Percentiles rank a stretch among this genome's conserved stretches.
phyloP scores from a whole-genome alignment of 2,888 invertebrate genomes.

The Entomobrya proxima region DNA sequence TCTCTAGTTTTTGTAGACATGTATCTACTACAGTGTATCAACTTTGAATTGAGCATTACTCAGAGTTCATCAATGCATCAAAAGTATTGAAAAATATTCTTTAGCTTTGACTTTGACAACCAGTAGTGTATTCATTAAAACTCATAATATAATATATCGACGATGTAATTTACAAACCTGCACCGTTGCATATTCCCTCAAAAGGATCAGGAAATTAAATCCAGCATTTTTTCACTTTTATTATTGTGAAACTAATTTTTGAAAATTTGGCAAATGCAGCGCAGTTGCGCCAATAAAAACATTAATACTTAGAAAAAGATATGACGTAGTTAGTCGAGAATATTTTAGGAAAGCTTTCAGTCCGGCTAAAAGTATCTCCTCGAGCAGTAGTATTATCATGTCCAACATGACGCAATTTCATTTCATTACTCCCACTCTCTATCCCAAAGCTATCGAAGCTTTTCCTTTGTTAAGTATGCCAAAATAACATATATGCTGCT shows the following conservation, averaged over 20 bases:
- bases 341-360: conserved; percentile 26
- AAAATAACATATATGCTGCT: not conserved
- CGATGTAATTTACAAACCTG: not conserved
- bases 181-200: not conserved
- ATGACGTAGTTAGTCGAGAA: not conserved
- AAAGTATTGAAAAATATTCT: too few relatives aligned
- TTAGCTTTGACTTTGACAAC: not conserved
- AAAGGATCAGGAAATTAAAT: too few relatives aligned
- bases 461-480: not conserved
- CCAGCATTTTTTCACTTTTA: too few relatives aligned
- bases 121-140: not conserved
- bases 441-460: not conserved
- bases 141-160: not conserved
- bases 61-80: too few relatives aligned
- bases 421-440: conserved; percentile 40
- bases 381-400: not conserved
- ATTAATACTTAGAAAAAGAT: not conserved
- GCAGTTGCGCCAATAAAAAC: not conserved
- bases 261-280: not conserved
- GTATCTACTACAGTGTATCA: too few relatives aligned
- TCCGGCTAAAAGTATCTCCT: not conserved
- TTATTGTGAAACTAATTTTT: too few relatives aligned
- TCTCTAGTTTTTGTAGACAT: too few relatives aligned
- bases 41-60: too few relatives aligned
- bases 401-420: conserved; percentile 43